These are phyloP conservation scores for Conus canariensis DNA, from an alignment of 2,888 invertebrate genomes.

Conservation along the genomic window DNA sequence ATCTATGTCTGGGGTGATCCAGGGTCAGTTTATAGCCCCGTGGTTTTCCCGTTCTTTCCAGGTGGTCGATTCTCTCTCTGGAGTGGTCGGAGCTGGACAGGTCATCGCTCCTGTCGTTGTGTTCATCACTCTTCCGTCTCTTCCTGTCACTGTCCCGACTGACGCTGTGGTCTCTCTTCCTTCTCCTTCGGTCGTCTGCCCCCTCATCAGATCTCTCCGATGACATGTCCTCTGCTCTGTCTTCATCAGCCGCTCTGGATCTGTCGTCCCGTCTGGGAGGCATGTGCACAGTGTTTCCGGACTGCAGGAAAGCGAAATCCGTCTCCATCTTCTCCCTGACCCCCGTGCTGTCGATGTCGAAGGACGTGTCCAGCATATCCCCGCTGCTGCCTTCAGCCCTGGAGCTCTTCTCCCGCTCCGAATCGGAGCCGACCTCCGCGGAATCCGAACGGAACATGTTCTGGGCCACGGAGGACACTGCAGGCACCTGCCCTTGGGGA, in stretches of 20 bases:
- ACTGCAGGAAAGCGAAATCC: slow-evolving; percentile 19
- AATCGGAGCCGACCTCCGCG: not conserved
- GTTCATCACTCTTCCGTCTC: slow-evolving; percentile 14
- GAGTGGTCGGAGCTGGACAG: not conserved
- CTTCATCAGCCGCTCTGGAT: not conserved
- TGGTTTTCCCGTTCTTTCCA: not conserved
- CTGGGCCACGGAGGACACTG: slow-evolving; percentile 15
- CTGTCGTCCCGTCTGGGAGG: not conserved
- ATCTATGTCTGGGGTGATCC: not conserved
- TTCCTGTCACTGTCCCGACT: slow-evolving; percentile 8
- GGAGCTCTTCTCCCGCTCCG: not conserved
- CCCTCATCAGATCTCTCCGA: not conserved
- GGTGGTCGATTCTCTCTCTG: not conserved
- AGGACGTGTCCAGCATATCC: slow-evolving; percentile 13
- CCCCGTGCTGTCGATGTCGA: slow-evolving; percentile 24
- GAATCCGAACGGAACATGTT: not conserved
- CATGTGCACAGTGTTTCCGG: not conserved
- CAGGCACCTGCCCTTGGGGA: not conserved
- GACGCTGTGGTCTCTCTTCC: slow-evolving; percentile 1
- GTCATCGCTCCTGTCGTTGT: not conserved
- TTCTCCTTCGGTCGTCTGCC: not conserved
- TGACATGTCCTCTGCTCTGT: no score
- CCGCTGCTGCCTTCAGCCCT: slow-evolving; percentile 28
- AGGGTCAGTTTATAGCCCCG: not conserved
- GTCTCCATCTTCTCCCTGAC: not conserved